Conservation (phyloP, 2,888 invertebrate genomes). For the Apomyelois bistriatella region DNA sequence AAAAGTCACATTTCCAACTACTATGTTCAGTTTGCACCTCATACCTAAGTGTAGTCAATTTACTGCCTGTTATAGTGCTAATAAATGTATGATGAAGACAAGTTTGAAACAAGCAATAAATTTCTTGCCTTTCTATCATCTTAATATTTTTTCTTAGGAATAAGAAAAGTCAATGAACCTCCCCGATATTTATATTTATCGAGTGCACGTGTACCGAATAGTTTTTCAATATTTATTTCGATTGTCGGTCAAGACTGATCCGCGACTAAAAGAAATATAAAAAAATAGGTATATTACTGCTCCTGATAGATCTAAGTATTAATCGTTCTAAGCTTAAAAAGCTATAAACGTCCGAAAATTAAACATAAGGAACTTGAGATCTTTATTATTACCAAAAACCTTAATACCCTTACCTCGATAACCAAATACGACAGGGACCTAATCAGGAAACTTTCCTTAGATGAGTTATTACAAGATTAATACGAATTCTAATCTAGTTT, state of each 20-base stretch:
- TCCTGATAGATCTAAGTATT: too few relatives aligned
- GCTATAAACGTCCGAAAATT: too few relatives aligned
- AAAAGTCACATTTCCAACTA: too few relatives aligned
- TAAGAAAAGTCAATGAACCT: conserved; percentile 30
- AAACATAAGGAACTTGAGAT: background rate
- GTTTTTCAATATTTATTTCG: background rate
- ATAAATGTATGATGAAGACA: conserved; percentile 7
- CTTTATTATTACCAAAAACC: background rate
- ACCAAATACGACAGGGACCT: conserved; percentile 31
- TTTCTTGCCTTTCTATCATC: conserved; percentile 25
- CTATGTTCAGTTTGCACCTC: conserved; percentile 1
- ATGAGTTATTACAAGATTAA: conserved; percentile 71
- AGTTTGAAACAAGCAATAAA: conserved; percentile 25
- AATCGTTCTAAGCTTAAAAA: too few relatives aligned
- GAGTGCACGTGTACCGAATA: conserved; percentile 16
- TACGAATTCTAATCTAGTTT: conserved; percentile 79
- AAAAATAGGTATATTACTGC: too few relatives aligned
- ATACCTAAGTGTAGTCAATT: background rate
- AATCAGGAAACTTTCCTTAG: conserved; percentile 62
- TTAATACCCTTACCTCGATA: conserved; percentile 27
- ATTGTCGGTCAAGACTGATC: too few relatives aligned
- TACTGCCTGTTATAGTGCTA: background rate
- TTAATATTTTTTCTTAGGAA: conserved; percentile 38
- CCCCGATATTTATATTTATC: conserved; percentile 6
- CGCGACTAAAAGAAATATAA: too few relatives aligned